These are phyloP conservation scores for Cartodere bifasciata DNA, from an alignment of 2,888 invertebrate species.

Conservation along the genomic window DNA sequence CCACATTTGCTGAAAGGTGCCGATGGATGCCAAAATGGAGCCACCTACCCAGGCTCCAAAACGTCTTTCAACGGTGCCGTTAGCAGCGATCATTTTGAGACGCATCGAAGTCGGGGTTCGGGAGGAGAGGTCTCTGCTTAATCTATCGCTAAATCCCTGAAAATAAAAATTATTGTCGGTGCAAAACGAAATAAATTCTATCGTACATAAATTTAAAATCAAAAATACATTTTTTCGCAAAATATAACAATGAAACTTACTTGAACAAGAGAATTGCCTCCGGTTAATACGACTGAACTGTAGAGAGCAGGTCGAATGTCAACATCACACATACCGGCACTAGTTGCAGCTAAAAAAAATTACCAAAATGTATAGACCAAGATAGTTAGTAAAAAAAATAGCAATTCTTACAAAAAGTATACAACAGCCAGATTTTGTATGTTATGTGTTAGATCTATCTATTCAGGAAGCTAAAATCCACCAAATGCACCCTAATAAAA, in stretches of 20 bases:
- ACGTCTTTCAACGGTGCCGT: constrained; percentile 78
- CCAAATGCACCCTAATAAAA: too few relatives aligned
- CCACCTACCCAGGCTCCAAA: constrained; percentile 99
- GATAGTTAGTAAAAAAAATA: too few relatives aligned
- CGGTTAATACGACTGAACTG: constrained; percentile 89
- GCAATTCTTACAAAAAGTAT: too few relatives aligned
- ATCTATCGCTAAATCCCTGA: constrained; percentile 84
- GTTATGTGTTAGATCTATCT: too few relatives aligned
- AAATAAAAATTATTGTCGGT: constrained; percentile 23
- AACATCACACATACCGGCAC: constrained; percentile 94
- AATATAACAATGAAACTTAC: constrained; percentile 28
- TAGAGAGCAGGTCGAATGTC: constrained; percentile 94
- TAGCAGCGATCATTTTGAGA: constrained; percentile 85
- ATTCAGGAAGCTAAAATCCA: too few relatives aligned
- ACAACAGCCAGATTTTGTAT: too few relatives aligned
- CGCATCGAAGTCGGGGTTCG: constrained; percentile 89
- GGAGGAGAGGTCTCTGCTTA: constrained; percentile 73
- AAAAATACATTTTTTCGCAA: neutral
- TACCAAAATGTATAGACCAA: too few relatives aligned
- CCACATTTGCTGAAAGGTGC: constrained; percentile 99
- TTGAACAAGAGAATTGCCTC: constrained; percentile 83
- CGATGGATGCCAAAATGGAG: constrained; percentile 94
- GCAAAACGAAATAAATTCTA: neutral
- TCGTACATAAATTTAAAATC: too few relatives aligned
- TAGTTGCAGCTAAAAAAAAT: constrained; percentile 48